A percentile compares a stretch with the other conserved stretches of the same genome.
Evolutionary conservation across 2,888 invertebrate genomes (phyloP).

Genomic region (Tetrapedia diversipes): DNA sequence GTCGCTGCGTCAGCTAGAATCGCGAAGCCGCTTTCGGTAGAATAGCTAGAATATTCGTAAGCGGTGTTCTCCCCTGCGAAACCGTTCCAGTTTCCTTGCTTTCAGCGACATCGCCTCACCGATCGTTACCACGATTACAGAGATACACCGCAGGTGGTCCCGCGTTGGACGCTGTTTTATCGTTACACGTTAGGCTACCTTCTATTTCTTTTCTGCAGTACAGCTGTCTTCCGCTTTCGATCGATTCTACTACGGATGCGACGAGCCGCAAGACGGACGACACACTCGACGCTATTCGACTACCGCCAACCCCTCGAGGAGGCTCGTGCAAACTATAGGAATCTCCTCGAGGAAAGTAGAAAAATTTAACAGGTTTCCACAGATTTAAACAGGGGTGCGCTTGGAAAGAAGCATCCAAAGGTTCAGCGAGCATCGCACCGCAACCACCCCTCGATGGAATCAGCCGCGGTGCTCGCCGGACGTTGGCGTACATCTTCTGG

Average conservation of each 20-base stretch:
- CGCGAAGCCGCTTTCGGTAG: constrained; percentile 27
- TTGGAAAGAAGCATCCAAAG: no score
- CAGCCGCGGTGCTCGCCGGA: no score
- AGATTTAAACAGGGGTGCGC: no score
- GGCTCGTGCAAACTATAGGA: no score
- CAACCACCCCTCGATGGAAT: no score
- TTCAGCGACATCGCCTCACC: no score
- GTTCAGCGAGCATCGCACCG: no score
- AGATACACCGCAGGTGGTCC: no score
- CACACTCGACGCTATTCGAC: not conserved
- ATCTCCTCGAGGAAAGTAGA: not conserved
- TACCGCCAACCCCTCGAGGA: not conserved
- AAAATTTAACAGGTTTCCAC: no score
- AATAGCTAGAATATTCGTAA: not conserved
- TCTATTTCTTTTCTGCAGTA: not conserved
- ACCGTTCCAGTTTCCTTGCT: not conserved
- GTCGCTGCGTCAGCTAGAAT: constrained; percentile 29
- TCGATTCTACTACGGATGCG: constrained; percentile 8
- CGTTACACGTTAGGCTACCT: not conserved
- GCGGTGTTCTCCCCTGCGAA: not conserved
- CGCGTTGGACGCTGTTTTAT: not conserved
- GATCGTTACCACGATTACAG: no score
- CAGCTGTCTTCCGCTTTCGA: not conserved
- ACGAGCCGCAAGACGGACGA: not conserved
- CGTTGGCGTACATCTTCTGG: no score